phyloP scores from a whole-genome alignment of 2,797 vertebrate genomes.

The Dermochelys coriacea region DNA sequence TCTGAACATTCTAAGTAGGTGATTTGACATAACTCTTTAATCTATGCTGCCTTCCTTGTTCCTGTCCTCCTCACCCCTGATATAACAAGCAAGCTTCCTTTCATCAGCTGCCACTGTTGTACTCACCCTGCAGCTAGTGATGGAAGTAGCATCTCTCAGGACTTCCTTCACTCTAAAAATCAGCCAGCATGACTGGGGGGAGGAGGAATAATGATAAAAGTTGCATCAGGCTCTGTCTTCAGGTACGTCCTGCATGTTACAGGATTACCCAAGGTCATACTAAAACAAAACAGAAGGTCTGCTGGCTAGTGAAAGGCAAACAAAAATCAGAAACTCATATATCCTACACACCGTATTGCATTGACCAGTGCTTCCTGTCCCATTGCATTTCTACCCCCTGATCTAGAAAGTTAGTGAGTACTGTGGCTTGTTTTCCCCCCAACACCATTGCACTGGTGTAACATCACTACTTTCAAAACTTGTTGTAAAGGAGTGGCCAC shows the following conservation, averaged over 20 bases:
- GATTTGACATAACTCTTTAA: not conserved
- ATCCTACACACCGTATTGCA: not conserved
- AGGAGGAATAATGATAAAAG: not conserved
- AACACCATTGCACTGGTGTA: not conserved
- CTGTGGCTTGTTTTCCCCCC: not conserved
- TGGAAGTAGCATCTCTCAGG: not conserved
- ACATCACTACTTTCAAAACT: not conserved
- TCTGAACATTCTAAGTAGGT: accelerated
- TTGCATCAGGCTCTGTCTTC: accelerated
- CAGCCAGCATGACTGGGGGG: accelerated
- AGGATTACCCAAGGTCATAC: not conserved
- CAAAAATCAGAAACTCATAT: not conserved
- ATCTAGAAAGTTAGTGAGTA: not conserved
- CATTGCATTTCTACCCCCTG: not conserved
- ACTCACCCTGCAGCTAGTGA: not conserved
- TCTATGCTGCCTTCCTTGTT: not conserved
- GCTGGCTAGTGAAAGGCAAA: not conserved
- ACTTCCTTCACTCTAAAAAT: not conserved
- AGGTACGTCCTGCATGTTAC: not conserved
- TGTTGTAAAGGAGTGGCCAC: not conserved
- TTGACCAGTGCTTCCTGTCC: not conserved
- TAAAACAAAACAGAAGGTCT: not conserved
- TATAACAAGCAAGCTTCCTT: not conserved
- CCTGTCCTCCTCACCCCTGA: not conserved
- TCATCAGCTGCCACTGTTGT: not conserved